Percentiles rank a stretch among this genome's conserved stretches.
phyloP scores from a whole-genome alignment of 2,888 invertebrate genomes.

The Hydriomena furcata region DNA sequence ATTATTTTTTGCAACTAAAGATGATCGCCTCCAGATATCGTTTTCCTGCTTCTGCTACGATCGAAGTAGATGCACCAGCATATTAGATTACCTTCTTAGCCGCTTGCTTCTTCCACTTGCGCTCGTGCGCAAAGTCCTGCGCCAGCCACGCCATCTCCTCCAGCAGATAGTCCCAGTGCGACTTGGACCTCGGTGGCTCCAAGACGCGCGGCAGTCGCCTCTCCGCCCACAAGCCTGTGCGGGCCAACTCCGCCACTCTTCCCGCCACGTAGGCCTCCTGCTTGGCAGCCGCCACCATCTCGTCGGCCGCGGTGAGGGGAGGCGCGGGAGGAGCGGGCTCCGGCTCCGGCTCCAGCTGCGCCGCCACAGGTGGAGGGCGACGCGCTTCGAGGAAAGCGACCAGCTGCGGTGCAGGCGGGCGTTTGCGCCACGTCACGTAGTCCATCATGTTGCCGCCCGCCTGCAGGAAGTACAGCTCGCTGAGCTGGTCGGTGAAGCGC shows the following conservation, averaged over 20 bases:
- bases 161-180: constrained; percentile 99
- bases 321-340: constrained; percentile 72
- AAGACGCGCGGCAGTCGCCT: constrained; percentile 95
- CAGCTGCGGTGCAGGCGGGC: constrained; percentile 89
- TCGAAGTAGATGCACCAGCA: too few relatives aligned
- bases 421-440: constrained; percentile 92
- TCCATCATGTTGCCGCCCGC: constrained; percentile 95
- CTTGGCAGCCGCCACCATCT: constrained; percentile 72
- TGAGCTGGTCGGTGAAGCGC: constrained; percentile 88
- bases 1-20: too few relatives aligned
- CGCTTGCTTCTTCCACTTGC: constrained; percentile 98
- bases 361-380: constrained; percentile 80
- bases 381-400: constrained; percentile 89
- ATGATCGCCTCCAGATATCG: too few relatives aligned
- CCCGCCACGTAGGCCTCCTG: constrained; percentile 97
- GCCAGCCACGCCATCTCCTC: constrained; percentile 99
- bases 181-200: constrained; percentile 94
- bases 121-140: constrained; percentile 98
- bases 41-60: too few relatives aligned
- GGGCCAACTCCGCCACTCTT: constrained; percentile 94
- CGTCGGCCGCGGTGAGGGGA: constrained; percentile 60
- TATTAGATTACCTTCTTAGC: constrained; percentile 95
- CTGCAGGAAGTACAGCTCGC: constrained; percentile 94
- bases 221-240: constrained; percentile 97
- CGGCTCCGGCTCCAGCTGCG: constrained; percentile 57